These are phyloP conservation scores for Fringilla coelebs DNA, from an alignment of 2,797 vertebrate species.

Conservation along the genomic window DNA sequence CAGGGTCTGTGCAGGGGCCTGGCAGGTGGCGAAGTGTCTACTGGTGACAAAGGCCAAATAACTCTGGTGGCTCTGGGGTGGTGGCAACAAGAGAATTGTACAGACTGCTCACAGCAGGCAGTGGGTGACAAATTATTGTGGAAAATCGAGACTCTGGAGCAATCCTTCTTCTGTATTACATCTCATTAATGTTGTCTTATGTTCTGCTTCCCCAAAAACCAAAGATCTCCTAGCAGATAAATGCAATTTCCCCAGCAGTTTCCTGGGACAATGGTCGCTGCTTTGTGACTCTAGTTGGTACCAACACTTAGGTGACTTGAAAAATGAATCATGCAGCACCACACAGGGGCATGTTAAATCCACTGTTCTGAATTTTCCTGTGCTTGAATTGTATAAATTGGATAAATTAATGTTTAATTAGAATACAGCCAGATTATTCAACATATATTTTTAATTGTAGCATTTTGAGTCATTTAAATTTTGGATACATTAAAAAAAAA, in stretches of 20 bases:
- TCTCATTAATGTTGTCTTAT: neutral
- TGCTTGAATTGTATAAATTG: neutral
- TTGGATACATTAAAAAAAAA: neutral
- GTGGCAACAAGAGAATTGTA: neutral
- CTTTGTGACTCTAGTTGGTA: neutral
- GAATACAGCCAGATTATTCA: neutral
- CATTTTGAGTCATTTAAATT: neutral
- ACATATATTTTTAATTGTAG: neutral
- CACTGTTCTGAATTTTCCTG: neutral
- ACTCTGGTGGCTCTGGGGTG: neutral
- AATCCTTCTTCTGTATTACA: accelerated
- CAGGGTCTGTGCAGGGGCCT: neutral
- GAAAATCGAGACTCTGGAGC: neutral
- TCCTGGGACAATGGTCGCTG: neutral
- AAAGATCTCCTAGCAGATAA: neutral
- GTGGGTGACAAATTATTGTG: neutral
- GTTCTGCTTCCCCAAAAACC: neutral
- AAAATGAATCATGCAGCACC: neutral
- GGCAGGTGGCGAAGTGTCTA: neutral
- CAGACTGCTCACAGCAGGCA: neutral
- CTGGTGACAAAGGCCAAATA: no score
- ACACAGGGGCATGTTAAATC: neutral
- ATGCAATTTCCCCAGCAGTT: neutral
- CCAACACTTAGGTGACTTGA: neutral
- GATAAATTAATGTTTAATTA: neutral